A percentile compares a stretch with the other conserved stretches of the same genome.
Conservation (phyloP, 2,888 invertebrate genomes). For the Melieria crassipennis region DNA sequence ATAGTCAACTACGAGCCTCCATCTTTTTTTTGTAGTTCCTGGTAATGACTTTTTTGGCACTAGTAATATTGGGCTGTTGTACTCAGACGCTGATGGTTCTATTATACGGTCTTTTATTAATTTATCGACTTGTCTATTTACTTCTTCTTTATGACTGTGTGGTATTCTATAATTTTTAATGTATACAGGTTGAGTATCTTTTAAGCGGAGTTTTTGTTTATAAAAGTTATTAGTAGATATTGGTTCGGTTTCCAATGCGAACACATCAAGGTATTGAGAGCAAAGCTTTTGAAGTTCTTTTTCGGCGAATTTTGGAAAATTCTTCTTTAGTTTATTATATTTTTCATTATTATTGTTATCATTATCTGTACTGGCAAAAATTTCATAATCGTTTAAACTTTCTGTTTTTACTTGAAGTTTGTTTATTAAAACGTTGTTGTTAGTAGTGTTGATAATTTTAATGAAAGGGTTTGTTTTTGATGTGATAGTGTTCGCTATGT, state of each 20-base stretch:
- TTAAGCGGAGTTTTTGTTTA: conserved; percentile 24
- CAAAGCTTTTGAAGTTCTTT: conserved; percentile 12
- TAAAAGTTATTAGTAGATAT: conserved; percentile 28
- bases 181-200: conserved; percentile 24
- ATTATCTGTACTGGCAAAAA: background rate
- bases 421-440: conserved; percentile 17
- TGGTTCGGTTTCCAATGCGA: conserved; percentile 37
- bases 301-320: conserved; percentile 19
- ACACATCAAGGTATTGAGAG: conserved; percentile 34
- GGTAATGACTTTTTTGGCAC: conserved; percentile 33
- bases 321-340: conserved; percentile 7
- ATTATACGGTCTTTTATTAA: conserved; percentile 20
- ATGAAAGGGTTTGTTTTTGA: conserved; percentile 12
- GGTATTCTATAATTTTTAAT: conserved; percentile 37
- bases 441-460: conserved; percentile 28
- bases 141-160: conserved; percentile 34
- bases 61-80: conserved; percentile 27
- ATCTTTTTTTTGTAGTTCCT: conserved; percentile 17
- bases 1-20: conserved; percentile 34
- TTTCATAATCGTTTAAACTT: conserved; percentile 22
- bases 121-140: conserved; percentile 35
- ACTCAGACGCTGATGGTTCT: conserved; percentile 27
- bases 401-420: conserved; percentile 15
- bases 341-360: background rate
- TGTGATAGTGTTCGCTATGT: conserved; percentile 33